Conservation (phyloP, 2,113 vertebrate genomes). For the Eira barbara region DNA sequence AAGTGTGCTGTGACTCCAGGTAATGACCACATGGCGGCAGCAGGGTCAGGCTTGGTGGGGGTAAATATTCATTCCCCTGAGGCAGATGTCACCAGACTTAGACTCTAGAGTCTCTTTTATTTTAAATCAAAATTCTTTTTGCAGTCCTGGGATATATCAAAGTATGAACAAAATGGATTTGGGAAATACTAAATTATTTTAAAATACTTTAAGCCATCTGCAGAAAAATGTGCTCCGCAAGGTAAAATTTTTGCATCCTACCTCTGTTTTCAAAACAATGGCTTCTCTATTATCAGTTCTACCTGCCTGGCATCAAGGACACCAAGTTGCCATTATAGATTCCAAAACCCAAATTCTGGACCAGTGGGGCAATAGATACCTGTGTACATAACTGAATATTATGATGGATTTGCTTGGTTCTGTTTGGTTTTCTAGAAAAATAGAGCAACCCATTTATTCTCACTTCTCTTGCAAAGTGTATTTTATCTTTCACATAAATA, state of each 20-base stretch:
- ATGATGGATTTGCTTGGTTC: background rate
- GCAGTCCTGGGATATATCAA: background rate
- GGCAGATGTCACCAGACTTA: background rate
- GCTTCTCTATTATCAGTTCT: background rate
- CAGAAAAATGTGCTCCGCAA: background rate
- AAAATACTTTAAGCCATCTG: background rate
- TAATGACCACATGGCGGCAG: accelerated
- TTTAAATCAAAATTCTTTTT: background rate
- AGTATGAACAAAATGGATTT: background rate
- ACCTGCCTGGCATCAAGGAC: background rate
- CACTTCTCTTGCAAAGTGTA: conserved; percentile 33
- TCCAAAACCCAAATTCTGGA: background rate
- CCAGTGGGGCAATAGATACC: background rate
- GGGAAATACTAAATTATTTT: background rate
- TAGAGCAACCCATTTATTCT: background rate
- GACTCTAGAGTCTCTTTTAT: background rate
- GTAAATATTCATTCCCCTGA: background rate
- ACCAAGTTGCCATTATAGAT: background rate
- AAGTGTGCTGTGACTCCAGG: background rate
- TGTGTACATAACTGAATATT: background rate
- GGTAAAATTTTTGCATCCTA: background rate
- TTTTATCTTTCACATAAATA: conserved; percentile 59
- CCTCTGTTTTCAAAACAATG: background rate
- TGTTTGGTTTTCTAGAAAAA: background rate
- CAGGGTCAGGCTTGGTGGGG: accelerated